Conservation (phyloP, 2,888 invertebrate species). For the Galeruca laticollis region DNA sequence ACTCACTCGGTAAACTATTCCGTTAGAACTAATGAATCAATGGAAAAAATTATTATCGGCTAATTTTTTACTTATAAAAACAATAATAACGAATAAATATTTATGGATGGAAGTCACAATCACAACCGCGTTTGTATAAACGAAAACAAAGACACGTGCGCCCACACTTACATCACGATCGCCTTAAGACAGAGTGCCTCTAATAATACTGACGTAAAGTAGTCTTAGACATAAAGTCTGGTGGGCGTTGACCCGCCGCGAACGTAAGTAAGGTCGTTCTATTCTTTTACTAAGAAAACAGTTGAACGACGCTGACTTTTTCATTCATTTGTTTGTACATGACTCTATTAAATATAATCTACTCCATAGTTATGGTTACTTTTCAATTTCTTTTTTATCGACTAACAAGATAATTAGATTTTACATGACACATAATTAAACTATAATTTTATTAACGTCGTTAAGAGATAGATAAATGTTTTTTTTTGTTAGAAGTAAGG, state of each 20-base stretch:
- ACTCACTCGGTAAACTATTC: conserved; percentile 13
- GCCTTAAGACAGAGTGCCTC: conserved; percentile 33
- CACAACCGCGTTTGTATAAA: conserved; percentile 49
- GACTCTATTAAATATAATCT: conserved; percentile 21
- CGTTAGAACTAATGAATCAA: not conserved
- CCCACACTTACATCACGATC: conserved; percentile 31
- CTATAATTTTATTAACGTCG: conserved; percentile 1
- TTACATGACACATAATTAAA: conserved; percentile 8
- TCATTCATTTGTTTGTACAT: conserved; percentile 31
- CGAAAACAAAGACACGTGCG: conserved; percentile 41
- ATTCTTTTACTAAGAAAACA: conserved; percentile 42
- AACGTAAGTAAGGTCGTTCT: conserved; percentile 56
- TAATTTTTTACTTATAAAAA: not conserved
- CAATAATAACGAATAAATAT: conserved; percentile 24
- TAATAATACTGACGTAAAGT: conserved; percentile 54
- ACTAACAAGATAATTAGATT: not conserved
- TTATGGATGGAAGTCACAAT: conserved; percentile 52
- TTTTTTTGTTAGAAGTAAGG: conserved; percentile 15
- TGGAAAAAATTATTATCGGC: not conserved
- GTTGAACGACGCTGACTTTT: conserved; percentile 36
- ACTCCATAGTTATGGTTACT: not conserved
- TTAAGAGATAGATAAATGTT: conserved; percentile 16
- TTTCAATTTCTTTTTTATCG: conserved; percentile 11
- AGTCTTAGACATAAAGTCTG: conserved; percentile 49
- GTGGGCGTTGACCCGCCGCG: conserved; percentile 59